Evolutionary conservation across 2,113 vertebrate genomes (phyloP).

Genomic region (Lucifuga dentata): DNA sequence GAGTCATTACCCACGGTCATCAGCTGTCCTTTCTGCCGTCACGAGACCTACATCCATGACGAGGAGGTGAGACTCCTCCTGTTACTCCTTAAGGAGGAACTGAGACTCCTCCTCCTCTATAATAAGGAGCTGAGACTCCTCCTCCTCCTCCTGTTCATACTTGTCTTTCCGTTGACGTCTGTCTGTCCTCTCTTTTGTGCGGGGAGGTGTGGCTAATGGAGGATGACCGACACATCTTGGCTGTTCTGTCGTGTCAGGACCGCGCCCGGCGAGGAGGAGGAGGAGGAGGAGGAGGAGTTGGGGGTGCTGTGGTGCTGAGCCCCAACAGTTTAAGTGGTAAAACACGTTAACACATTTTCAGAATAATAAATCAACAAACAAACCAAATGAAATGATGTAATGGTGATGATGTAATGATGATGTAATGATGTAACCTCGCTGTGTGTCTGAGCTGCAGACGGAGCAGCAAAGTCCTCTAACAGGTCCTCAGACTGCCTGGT

Average conservation of each 20-base stretch:
- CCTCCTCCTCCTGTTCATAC: too few relatives aligned
- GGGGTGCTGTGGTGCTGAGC: conserved; percentile 84
- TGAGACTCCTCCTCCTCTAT: too few relatives aligned
- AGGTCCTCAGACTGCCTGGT: conserved; percentile 88
- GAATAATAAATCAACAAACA: too few relatives aligned
- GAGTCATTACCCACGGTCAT: conserved; percentile 67
- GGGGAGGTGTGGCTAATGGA: conserved; percentile 83
- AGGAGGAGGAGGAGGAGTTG: neutral
- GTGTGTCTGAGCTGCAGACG: conserved; percentile 5
- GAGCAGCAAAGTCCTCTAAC: conserved; percentile 40
- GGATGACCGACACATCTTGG: conserved; percentile 85
- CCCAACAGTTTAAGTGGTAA: conserved; percentile 81
- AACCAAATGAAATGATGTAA: too few relatives aligned
- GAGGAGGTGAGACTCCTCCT: too few relatives aligned
- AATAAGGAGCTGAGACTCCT: too few relatives aligned
- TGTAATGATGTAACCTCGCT: too few relatives aligned
- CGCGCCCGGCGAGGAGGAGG: conserved; percentile 49
- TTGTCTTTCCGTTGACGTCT: too few relatives aligned
- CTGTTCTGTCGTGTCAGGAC: conserved; percentile 80
- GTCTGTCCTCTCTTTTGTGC: neutral
- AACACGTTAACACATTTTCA: too few relatives aligned
- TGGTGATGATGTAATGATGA: too few relatives aligned
- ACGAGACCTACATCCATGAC: too few relatives aligned
- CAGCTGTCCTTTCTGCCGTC: conserved; percentile 82
- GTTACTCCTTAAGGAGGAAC: too few relatives aligned